These are phyloP conservation scores for Oreohelix idahoensis DNA, from an alignment of 1,140 invertebrate genomes.

Conservation along the genomic window DNA sequence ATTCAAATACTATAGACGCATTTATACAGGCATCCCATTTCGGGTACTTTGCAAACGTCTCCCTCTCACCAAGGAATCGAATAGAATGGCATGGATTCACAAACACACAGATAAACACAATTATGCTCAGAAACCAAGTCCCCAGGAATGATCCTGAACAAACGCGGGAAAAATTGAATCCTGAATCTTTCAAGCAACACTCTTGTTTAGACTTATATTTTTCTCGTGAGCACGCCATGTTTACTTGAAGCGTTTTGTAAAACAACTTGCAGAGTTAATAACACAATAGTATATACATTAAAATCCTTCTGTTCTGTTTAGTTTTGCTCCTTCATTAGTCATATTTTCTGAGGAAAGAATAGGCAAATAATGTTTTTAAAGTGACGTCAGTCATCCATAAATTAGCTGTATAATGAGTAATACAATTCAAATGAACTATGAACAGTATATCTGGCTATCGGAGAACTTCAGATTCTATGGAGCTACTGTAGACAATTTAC, in stretches of 20 bases:
- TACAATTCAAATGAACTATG: no score
- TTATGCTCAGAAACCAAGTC: not conserved
- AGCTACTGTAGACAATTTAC: no score
- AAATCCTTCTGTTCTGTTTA: not conserved
- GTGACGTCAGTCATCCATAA: no score
- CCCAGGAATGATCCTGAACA: not conserved
- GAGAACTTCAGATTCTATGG: no score
- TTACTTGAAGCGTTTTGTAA: not conserved
- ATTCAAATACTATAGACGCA: slow-evolving; percentile 66
- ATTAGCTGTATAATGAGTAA: no score
- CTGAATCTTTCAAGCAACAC: not conserved
- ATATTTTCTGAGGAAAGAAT: not conserved
- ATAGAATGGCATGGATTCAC: slow-evolving; percentile 31
- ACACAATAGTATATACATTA: not conserved
- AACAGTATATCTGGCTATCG: no score
- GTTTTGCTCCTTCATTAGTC: not conserved
- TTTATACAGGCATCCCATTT: slow-evolving; percentile 69
- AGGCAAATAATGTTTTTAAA: no score
- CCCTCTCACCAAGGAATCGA: slow-evolving; percentile 44
- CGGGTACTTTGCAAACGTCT: slow-evolving; percentile 62
- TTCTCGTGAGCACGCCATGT: not conserved
- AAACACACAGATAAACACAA: slow-evolving; percentile 21
- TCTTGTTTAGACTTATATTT: not conserved
- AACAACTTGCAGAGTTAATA: not conserved
- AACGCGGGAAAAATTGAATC: not conserved